These are phyloP conservation scores for Hoplias malabaricus DNA, from an alignment of 2,113 vertebrate species.

Conservation along the genomic window DNA sequence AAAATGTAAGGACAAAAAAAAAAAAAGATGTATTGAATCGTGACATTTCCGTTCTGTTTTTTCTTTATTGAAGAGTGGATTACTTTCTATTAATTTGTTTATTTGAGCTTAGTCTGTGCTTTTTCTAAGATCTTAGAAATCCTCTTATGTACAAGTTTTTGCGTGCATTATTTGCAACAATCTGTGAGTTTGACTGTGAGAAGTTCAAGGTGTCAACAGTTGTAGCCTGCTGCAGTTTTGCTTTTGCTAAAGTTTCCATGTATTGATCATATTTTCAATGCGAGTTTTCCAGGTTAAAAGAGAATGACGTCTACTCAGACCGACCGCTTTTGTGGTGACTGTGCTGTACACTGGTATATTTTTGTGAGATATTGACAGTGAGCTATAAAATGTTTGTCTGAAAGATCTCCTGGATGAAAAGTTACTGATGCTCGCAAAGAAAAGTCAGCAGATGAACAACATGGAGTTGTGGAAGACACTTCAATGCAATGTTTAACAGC, in stretches of 20 bases:
- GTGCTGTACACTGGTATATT: conserved; percentile 18
- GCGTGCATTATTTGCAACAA: conserved; percentile 10
- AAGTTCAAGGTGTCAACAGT: conserved; percentile 17
- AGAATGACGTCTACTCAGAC: conserved; percentile 18
- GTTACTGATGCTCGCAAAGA: too few species aligned
- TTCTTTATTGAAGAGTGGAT: conserved; percentile 14
- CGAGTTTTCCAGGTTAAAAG: background rate
- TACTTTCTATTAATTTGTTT: conserved; percentile 11
- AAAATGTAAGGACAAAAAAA: conserved; percentile 1
- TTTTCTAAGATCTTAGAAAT: background rate
- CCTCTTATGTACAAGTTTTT: background rate
- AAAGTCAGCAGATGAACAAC: background rate
- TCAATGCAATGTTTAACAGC: background rate
- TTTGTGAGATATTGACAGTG: background rate
- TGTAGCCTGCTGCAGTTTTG: conserved; percentile 31
- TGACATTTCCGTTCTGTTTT: conserved; percentile 37
- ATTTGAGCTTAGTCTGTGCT: conserved; percentile 10
- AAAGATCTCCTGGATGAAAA: background rate
- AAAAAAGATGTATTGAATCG: background rate
- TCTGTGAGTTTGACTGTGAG: background rate
- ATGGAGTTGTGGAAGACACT: background rate
- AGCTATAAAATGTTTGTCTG: conserved; percentile 10
- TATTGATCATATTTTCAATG: conserved; percentile 3
- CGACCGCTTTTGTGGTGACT: conserved; percentile 9
- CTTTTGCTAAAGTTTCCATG: background rate